These are phyloP conservation scores for Ptyas mucosa DNA, from an alignment of 2,113 vertebrate genomes.

Conservation along the genomic window DNA sequence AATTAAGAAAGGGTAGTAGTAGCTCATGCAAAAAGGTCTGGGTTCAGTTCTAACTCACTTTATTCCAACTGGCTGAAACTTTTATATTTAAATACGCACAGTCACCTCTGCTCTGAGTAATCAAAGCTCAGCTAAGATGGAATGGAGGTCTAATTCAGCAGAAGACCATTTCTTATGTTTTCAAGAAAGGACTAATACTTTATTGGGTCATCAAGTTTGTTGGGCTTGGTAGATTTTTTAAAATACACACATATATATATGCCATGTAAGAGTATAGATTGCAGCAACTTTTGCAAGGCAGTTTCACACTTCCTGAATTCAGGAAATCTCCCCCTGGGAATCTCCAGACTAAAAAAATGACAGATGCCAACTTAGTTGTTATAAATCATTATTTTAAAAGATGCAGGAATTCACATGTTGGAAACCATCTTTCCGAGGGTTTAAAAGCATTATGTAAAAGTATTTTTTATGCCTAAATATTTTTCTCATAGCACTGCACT, in stretches of 20 bases:
- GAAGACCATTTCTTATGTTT: background rate
- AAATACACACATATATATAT: background rate
- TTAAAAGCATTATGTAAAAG: background rate
- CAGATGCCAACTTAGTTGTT: background rate
- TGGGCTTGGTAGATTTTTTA: background rate
- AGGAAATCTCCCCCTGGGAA: background rate
- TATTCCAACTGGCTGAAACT: background rate
- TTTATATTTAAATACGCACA: background rate
- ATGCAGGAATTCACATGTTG: background rate
- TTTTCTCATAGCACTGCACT: background rate
- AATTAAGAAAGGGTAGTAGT: background rate
- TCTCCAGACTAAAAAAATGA: background rate
- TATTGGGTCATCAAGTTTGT: background rate
- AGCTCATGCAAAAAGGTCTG: background rate
- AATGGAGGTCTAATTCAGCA: background rate
- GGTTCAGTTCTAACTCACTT: background rate
- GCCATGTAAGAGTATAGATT: background rate
- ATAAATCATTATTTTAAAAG: background rate
- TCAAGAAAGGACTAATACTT: background rate
- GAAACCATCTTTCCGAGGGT: background rate
- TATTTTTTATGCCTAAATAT: background rate
- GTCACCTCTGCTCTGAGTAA: background rate
- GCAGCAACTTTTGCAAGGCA: background rate
- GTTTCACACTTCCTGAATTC: background rate
- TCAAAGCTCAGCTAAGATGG: background rate